Evolutionary conservation across 2,888 invertebrate genomes (phyloP), one percentile per base, ranked within the genome.

Genomic region (Blera fallax): DNA sequence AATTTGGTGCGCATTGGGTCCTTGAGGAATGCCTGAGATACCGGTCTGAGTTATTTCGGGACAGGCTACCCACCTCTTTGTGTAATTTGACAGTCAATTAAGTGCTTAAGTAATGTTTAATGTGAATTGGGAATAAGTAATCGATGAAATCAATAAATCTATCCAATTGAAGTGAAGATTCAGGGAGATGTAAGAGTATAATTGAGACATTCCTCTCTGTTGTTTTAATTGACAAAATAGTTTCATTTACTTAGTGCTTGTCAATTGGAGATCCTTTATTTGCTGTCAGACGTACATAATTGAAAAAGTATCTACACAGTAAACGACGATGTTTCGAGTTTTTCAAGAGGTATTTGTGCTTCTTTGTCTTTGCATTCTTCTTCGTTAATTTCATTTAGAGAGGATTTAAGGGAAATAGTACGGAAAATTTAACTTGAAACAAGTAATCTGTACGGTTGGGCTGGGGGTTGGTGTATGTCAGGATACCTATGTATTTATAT

Each of bases 81-180:
- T n/a, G 27, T 43, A 54, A 69, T 43, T 69, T 69, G 43, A 32
- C 40, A 43, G 69, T 3, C 52, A 43, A 54, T 56, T 69, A 24
- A 54, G 18, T 40, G 24, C 37, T 56, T 69, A 18, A 69, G 27
- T 58, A 58, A 37, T 21, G 37, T 21, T 21, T 21, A 58, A 58
- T 58, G 37, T 29, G 29, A 40, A 32, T 29, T 43, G 11, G 29
- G 18, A n/a, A 64, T 32, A 48, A 3, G 45, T 18, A 48, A 48
- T 64, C 64, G 48, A 64, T 32, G 11, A 18, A 50, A 40, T 40
- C 40, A 14, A 40, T 40, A 40, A 5, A 14, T 40, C 40, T 14
- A 40, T 40, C 40, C 14, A 40, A 6, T 40, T 3, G 5, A 40
- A 40, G 14, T 14, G 40, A 6, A 40, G 40, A 14, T 40, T 14